Evolutionary conservation across 2,113 vertebrate species (phyloP), one percentile per base, ranked within the genome.

Genomic region (Odontophorus gujanensis): DNA sequence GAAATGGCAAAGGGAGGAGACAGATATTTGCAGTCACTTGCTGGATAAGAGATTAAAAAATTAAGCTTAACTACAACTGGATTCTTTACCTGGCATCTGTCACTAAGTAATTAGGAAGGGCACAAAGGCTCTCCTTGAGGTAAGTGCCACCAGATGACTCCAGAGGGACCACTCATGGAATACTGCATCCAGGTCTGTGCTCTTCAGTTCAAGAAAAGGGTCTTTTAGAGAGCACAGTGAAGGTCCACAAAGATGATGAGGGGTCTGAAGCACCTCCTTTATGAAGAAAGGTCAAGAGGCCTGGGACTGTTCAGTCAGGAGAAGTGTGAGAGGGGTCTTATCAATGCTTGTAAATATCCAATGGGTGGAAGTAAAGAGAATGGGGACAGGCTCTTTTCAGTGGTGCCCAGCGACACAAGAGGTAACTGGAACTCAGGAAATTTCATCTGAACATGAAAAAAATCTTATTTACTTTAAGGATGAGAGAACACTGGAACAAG

Each of bases 1-100:
- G 30, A 81, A 85, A 85, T 45, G 38, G 48, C 81, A 91, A 62
- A 58, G 59, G 32, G 48, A 74, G 12, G 34, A 87, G 79, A 63
- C 10, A 15, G 13, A 69, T 42, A 55, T 4, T 38, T 21, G 38
- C 24, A 85, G 50, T 0, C 0, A 63, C 25, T 6, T 40, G 25
- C 17, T 36, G 34, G 61, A 28, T 28, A 63, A 62, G 61, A 63
- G 36, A 40, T 89, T 59, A 58, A 48, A 53, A 76, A 85, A 76
- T 10, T 65, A 79, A 78, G 61, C 24, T 71, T 63, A 63, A 50
- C 53, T 61, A 26, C 38, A 38, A 17, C 32, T 62, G 42, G 53
- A 87, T 89, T 28, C 42, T 81, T 78, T 38, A 63, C 42, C 63
- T 77, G 72, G 13, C 12, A 19, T 0, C 0, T 18, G 40, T 19